Evolutionary conservation across 2,888 invertebrate genomes (phyloP).

Genomic region (Tetanocera ferruginea): DNA sequence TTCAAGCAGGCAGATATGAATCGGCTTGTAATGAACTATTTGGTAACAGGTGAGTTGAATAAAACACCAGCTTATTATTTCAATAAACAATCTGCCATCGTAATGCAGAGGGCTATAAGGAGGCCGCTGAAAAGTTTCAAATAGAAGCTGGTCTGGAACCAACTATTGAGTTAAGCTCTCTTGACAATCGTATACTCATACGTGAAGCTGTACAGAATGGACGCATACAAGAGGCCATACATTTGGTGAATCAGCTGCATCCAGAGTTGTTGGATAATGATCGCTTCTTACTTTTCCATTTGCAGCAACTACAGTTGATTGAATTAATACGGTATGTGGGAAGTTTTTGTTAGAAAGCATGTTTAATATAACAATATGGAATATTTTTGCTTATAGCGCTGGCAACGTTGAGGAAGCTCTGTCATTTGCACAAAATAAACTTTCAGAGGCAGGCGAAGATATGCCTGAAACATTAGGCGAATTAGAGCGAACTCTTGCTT

Average conservation of each 20-base stretch:
- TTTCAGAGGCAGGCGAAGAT: slow-evolving; percentile 88
- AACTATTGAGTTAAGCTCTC: slow-evolving; percentile 82
- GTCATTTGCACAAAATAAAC: slow-evolving; percentile 87
- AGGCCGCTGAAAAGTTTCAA: slow-evolving; percentile 97
- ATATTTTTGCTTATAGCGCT: slow-evolving; percentile 68
- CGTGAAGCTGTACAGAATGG: slow-evolving; percentile 95
- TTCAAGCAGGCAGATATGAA: slow-evolving; percentile 95
- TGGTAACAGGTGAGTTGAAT: slow-evolving; percentile 85
- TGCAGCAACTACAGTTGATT: slow-evolving; percentile 75
- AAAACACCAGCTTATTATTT: neutral
- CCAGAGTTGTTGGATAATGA: slow-evolving; percentile 96
- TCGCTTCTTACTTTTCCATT: slow-evolving; percentile 93
- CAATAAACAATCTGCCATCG: neutral
- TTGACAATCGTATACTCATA: slow-evolving; percentile 93
- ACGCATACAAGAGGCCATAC: slow-evolving; percentile 91
- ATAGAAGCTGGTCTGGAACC: slow-evolving; percentile 91
- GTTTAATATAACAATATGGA: neutral
- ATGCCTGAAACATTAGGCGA: slow-evolving; percentile 80
- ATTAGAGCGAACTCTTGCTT: slow-evolving; percentile 92
- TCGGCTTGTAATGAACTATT: slow-evolving; percentile 97
- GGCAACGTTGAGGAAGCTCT: slow-evolving; percentile 87
- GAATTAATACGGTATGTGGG: slow-evolving; percentile 65
- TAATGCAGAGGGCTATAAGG: slow-evolving; percentile 88
- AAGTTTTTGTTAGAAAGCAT: neutral
- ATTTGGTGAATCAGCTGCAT: slow-evolving; percentile 92